These are phyloP conservation scores for Catamblyrhynchus diadema DNA, from an alignment of 2,797 vertebrate genomes.

Conservation along the genomic window DNA sequence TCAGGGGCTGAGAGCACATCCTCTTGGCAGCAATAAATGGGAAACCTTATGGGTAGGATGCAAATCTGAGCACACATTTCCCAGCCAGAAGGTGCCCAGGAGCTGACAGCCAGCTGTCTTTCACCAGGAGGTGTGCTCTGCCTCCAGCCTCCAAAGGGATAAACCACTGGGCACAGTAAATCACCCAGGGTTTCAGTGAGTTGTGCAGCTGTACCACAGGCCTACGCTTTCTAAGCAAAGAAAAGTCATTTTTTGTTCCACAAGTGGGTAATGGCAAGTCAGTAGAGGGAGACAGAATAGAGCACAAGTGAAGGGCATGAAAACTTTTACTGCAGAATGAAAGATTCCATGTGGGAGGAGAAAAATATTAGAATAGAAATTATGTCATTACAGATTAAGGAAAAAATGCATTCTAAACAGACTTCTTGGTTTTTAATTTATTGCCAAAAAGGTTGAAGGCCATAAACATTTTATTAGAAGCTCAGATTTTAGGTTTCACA, in stretches of 20 bases:
- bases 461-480: conserved; percentile 12
- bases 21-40: background rate
- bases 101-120: background rate
- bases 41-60: background rate
- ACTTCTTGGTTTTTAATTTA: background rate
- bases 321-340: background rate
- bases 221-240: background rate
- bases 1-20: background rate
- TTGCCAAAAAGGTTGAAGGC: background rate
- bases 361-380: background rate
- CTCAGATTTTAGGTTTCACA: background rate
- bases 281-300: background rate
- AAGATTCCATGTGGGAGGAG: background rate
- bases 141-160: background rate
- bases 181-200: background rate
- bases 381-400: background rate
- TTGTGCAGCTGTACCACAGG: background rate
- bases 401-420: background rate
- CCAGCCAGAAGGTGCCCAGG: background rate
- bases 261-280: background rate
- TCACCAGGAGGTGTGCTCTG: background rate
- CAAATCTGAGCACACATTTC: background rate
- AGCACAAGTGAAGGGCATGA: background rate
- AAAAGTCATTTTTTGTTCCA: background rate
- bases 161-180: background rate